Evolutionary conservation across 1,140 invertebrate species (phyloP), one percentile per base, ranked within the genome.

Genomic region (Leptestheria dahalacensis): DNA sequence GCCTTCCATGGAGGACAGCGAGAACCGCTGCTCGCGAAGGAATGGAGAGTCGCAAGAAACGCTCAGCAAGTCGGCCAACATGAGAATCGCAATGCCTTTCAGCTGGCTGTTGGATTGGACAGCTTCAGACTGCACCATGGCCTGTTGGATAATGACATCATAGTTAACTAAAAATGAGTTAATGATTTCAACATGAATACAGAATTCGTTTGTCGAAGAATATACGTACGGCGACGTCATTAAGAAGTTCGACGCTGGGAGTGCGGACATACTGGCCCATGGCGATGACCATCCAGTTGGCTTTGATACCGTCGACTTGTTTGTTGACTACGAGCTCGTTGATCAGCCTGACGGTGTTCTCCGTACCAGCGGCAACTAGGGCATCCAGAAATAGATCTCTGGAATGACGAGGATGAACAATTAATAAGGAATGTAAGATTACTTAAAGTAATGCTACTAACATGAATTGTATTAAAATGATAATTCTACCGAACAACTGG

Each of bases 41-140:
- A 55, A 55, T n/a, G 12, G 53, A 33, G 53, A 55, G 33, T 33
- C 53, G 26, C 53, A 55, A 6, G 28, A 26, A 20, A 28, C 53
- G 28, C 33, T 55, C 12, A 55, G 20, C 12, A 55, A 29, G 33
- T 55, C 53, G 0, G 53, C 53, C 28, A 55, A 20, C n/a, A 33
- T 55, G 1, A 33, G 15, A 20, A 29, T 18, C 1, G 53, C 21
- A 33, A 10, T 55, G 23, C 33, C 25, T 33, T 18, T 28, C 53
- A 41, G 2, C 12, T 15, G 10, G 12, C 20, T 55, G 53, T 29
- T 10, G 24, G 53, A 55, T 20, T 55, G 53, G 9, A 55, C 24
- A 18, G 53, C 26, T 10, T 18, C 21, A 25, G 53, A 55, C 21
- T 55, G 26, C 11, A 26, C 1, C 9, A 55, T 18, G 53, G 3